These are phyloP conservation scores for Gisinianus flammeolus DNA, from an alignment of 2,888 invertebrate genomes.

Conservation along the genomic window DNA sequence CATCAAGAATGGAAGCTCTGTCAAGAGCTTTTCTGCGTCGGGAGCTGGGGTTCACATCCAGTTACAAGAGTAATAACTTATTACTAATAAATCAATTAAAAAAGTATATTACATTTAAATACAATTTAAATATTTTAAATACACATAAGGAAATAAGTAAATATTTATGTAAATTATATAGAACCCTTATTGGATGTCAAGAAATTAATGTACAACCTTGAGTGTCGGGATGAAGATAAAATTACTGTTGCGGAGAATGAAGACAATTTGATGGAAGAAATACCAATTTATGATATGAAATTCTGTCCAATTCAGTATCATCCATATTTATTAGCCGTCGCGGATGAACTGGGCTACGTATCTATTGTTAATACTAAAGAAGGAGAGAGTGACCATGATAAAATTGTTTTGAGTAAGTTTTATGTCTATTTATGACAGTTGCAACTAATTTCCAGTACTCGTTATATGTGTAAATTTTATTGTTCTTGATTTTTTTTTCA, in stretches of 20 bases:
- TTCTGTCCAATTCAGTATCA: conserved; percentile 73
- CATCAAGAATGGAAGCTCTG: conserved; percentile 39
- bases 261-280: conserved; percentile 58
- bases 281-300: conserved; percentile 80
- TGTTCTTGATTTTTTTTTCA: conserved; percentile 43
- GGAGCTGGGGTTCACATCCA: conserved; percentile 28
- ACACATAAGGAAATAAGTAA: too few species aligned
- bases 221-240: conserved; percentile 12
- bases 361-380: conserved; percentile 64
- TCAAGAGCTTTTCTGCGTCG: conserved; percentile 26
- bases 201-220: background rate
- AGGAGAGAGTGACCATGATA: conserved; percentile 23
- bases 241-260: conserved; percentile 37
- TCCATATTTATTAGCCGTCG: conserved; percentile 77
- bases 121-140: too few species aligned
- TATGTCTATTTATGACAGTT: background rate
- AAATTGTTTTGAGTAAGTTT: conserved; percentile 37
- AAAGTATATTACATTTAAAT: too few species aligned
- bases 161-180: background rate
- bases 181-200: conserved; percentile 10
- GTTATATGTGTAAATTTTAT: background rate
- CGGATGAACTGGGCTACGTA: conserved; percentile 83
- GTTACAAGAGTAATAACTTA: conserved; percentile 5
- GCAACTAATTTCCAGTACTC: background rate
- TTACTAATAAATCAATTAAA: too few species aligned